A percentile compares a stretch with the other conserved stretches of the same genome.
These are phyloP conservation scores for Saguinus imperator DNA, from an alignment of 2,113 vertebrate species.

Conservation along the genomic window DNA sequence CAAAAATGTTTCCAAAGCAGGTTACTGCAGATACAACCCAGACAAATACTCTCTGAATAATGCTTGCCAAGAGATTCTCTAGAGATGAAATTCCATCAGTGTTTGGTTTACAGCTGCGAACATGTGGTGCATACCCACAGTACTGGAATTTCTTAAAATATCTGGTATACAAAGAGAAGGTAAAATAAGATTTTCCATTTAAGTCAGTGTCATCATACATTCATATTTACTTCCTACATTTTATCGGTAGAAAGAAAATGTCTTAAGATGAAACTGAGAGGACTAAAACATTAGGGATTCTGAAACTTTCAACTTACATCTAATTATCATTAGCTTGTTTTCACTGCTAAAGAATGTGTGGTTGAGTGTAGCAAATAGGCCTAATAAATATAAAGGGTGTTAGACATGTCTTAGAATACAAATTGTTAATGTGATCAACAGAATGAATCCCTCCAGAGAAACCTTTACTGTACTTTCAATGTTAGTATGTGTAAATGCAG, in stretches of 20 bases:
- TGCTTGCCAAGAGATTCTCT: constrained; percentile 95
- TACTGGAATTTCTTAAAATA: constrained; percentile 99
- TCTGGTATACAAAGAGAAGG: constrained; percentile 80
- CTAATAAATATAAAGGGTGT: not conserved
- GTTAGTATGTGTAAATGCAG: not conserved
- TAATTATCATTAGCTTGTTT: constrained; percentile 38
- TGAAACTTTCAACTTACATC: not conserved
- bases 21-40: constrained; percentile 98
- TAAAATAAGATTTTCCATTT: not conserved
- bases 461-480: not conserved
- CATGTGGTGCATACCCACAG: constrained; percentile 96
- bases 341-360: not conserved
- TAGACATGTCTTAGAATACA: not conserved
- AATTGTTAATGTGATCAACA: not conserved
- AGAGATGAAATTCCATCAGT: constrained; percentile 97
- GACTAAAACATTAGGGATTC: not conserved
- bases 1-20: constrained; percentile 97
- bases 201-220: not conserved
- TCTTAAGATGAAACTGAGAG: not conserved
- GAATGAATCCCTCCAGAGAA: not conserved
- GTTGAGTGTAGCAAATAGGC: not conserved
- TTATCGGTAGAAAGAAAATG: not conserved
- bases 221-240: not conserved
- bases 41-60: constrained; percentile 96
- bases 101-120: constrained; percentile 98